Base-by-base conservation (phyloP, 2,797 vertebrate species). In the Hylomyscus alleni region DNA sequence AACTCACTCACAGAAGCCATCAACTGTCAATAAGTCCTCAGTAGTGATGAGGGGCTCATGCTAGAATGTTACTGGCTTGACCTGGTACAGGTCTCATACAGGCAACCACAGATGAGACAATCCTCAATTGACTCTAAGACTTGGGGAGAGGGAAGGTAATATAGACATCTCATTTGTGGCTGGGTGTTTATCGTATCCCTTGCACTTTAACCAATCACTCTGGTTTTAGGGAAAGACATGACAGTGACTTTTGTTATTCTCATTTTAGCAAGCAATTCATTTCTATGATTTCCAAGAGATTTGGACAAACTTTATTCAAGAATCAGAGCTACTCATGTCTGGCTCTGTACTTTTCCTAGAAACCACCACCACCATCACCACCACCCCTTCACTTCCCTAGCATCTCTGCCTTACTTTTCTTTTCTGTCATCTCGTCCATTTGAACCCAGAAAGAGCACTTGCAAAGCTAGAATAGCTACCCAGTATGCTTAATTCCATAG, bases 251-350 rank as follows among this genome's bases (percentile, higher is more conserved):
- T 87, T 84, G 11, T 76, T 93, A 9, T 60, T 87, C 13, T 94
- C 31, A 11, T 58, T 54, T 97, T 75, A 96, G 17, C 13, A 77
- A 93, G 26, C 22, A 81, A 73, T 78, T 62, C 14, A 67, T 86
- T 92, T 85, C 50, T 22, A 89, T 93, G 54, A 22, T 81, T 47
- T 91, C 78, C 50, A 91, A 54, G 6, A 47, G 4, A 58, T 87
- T 58, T 54, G 12, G 26, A n/a, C 17, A 80, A 52, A 91, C 81
- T 24, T 82, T 83, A 8, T 47, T 34, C 6, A 75, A 56, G 37
- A 89, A 78, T 47, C 29, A 8, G 72, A 95, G 4, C 4, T 62
- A 37, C 14, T 80, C 22, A 0, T n/a, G 2, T 34, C 19, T 81
- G 13, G 24, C 9, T 75, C 31, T 90, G 29, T 67, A 22, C 47